Base-by-base conservation (phyloP, 2,113 vertebrate genomes). In the Genyomyrus donnyi region DNA sequence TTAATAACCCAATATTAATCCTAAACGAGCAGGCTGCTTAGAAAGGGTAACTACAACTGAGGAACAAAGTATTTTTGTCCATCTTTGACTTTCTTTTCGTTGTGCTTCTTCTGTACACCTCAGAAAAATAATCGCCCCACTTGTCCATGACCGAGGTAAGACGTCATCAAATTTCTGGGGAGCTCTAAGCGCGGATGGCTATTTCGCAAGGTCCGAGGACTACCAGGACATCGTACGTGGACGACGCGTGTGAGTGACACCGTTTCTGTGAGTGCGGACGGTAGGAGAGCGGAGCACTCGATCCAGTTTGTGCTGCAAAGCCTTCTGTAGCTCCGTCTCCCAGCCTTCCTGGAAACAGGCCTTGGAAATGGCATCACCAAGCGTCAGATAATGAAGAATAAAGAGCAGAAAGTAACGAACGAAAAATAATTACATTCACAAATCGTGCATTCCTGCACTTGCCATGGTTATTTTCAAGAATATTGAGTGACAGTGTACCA, bases 141-240 rank as follows among this genome's bases (percentile, higher is more conserved):
- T 99, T 0, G 97, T 99, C 89, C 98, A 96, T 88, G 97, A 98
- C 84, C 97, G 98, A 86, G 94, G 98, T 89, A 99, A 99, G 92
- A 95, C 99, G 46, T 99, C 98, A 98, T 99, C 98, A 92, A 99
- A 99, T 93, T 99, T 99, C 93, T 99, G 98, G 98, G 98, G 98
- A 92, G 97, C 97, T 52, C 86, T 99, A 93, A 99, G 97, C 89
- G 95, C 97, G 84, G 98, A 99, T 92, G 98, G 98, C 4, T 99
- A 98, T 91, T 99, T 99, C n/a, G 97, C 98, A 27, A 96, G 98
- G 35, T 99, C 98, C 21, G 98, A 99, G 93, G 98, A 99, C 94
- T 99, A 99, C 89, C 94, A 99, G 89, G 98, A 99, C 93, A 98
- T 99, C 90, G 97, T 99, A 90, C 97, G 98, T 93, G 97, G 97